Conservation (phyloP, 2,888 invertebrate species). For the Plemyria rubiginata region DNA sequence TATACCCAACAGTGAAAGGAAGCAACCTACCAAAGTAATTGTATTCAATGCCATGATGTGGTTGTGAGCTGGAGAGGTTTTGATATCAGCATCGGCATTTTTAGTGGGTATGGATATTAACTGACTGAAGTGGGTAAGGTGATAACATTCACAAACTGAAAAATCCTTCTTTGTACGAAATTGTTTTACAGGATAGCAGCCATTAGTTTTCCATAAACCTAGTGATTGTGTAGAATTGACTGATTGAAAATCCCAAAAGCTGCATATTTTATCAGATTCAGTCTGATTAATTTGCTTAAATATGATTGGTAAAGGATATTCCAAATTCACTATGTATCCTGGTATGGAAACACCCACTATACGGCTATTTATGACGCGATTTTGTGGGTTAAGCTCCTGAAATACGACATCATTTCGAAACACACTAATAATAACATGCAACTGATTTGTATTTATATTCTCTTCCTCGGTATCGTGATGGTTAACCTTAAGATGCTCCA, state of each 20-base stretch:
- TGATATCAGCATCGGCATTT: slow-evolving; percentile 33
- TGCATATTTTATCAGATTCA: slow-evolving; percentile 66
- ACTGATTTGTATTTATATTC: slow-evolving; percentile 40
- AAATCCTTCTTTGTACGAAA: slow-evolving; percentile 47
- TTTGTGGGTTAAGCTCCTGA: slow-evolving; percentile 67
- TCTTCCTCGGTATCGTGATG: slow-evolving; percentile 47
- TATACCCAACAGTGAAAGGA: slow-evolving; percentile 84
- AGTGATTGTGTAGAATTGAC: slow-evolving; percentile 46
- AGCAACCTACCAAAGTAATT: slow-evolving; percentile 85
- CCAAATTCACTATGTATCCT: slow-evolving; percentile 81
- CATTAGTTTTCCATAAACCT: slow-evolving; percentile 84
- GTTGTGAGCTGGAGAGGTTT: slow-evolving; percentile 41
- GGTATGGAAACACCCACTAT: slow-evolving; percentile 86
- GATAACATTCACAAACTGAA: slow-evolving; percentile 80
- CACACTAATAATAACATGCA: slow-evolving; percentile 79
- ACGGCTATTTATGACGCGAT: slow-evolving; percentile 69
- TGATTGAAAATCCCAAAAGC: slow-evolving; percentile 84
- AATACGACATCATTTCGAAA: slow-evolving; percentile 83
- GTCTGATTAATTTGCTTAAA: slow-evolving; percentile 61
- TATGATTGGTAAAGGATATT: slow-evolving; percentile 81
- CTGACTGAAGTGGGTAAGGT: slow-evolving; percentile 86
- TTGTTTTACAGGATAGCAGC: slow-evolving; percentile 69
- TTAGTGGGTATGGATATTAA: slow-evolving; percentile 65
- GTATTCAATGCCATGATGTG: slow-evolving; percentile 81
- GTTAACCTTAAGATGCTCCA: slow-evolving; percentile 62